phyloP scores from a whole-genome alignment of 2,797 vertebrate genomes.

The Semotilus atromaculatus region DNA sequence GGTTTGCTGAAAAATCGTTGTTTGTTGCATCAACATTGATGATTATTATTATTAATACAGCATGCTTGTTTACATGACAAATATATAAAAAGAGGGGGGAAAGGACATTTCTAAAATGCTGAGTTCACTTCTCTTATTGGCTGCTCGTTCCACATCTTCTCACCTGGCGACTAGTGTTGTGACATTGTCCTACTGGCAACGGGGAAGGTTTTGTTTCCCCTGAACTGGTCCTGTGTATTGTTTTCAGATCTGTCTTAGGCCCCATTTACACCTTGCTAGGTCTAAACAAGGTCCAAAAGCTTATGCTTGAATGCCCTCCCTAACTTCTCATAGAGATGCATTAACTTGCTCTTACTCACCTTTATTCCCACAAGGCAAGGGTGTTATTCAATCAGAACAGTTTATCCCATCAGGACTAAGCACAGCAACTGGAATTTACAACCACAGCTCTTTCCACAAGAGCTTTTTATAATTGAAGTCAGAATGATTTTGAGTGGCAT shows the following conservation, averaged over 20 bases:
- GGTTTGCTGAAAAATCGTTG: not conserved
- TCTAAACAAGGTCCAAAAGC: not conserved
- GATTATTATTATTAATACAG: constrained; percentile 8
- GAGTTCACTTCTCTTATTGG: not conserved
- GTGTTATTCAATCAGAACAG: constrained; percentile 31
- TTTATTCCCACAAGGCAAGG: constrained; percentile 2
- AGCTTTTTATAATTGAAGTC: not conserved
- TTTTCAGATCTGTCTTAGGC: constrained; percentile 46
- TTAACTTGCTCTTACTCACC: not conserved
- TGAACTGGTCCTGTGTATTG: constrained; percentile 46
- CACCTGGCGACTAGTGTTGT: not conserved
- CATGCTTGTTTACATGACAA: constrained; percentile 26
- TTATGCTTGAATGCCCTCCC: not conserved
- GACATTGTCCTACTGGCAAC: constrained; percentile 40
- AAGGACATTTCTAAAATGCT: not conserved
- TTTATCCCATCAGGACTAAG: constrained; percentile 27
- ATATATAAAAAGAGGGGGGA: not conserved
- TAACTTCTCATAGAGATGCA: not conserved
- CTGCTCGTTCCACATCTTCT: not conserved
- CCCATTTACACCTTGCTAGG: not conserved
- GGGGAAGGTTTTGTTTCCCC: not conserved
- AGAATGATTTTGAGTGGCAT: not conserved
- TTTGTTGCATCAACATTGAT: constrained; percentile 39
- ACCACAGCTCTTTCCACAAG: constrained; percentile 19
- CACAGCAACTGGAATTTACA: not conserved